phyloP scores from a whole-genome alignment of 1,140 invertebrate genomes.

The Drosophila saltans region DNA sequence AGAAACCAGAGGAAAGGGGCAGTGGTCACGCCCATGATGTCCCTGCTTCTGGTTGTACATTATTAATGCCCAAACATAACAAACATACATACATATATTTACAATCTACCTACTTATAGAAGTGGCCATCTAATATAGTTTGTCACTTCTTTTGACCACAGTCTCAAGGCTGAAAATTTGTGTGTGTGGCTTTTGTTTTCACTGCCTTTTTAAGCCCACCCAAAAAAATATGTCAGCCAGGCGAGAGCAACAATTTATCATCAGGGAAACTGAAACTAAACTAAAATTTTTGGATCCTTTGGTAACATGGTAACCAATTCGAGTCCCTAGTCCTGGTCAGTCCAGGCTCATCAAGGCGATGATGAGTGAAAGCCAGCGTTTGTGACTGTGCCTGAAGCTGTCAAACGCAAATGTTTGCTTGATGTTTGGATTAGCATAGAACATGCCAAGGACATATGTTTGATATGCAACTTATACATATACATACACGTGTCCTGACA shows the following conservation, averaged over 20 bases:
- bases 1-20: background rate
- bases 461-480: constrained; percentile 18
- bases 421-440: constrained; percentile 68
- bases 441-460: constrained; percentile 56
- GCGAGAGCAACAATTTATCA: constrained; percentile 61
- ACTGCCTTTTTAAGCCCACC: constrained; percentile 45
- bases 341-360: constrained; percentile 39
- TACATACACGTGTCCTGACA: constrained; percentile 40
- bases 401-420: constrained; percentile 64
- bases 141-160: constrained; percentile 47
- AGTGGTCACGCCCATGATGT: constrained; percentile 32
- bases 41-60: constrained; percentile 30
- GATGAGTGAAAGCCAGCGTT: constrained; percentile 37
- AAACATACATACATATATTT: constrained; percentile 34
- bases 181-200: constrained; percentile 42
- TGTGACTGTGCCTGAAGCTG: constrained; percentile 36
- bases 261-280: constrained; percentile 17
- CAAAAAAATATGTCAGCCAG: constrained; percentile 58
- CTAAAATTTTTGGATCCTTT: constrained; percentile 20
- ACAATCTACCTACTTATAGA: constrained; percentile 1
- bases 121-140: constrained; percentile 32
- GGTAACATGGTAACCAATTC: too few species aligned
- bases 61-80: constrained; percentile 48
- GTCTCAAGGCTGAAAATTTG: constrained; percentile 43
- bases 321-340: constrained; percentile 38